phyloP scores from a whole-genome alignment of 2,113 vertebrate genomes.

The Neolamprologus hecqui region DNA sequence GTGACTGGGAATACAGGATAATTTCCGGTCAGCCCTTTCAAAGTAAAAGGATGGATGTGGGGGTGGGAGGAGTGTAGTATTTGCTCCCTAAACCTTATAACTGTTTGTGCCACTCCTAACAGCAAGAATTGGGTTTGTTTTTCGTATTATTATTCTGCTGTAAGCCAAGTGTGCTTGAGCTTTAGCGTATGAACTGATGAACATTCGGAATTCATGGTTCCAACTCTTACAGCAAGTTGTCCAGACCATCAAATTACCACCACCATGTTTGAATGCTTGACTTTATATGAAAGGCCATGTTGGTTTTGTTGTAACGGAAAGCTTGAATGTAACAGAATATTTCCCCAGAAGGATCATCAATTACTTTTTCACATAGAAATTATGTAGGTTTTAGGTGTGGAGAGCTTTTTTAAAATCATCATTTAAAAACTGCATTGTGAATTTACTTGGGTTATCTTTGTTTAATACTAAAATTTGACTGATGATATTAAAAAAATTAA shows the following conservation, averaged over 20 bases:
- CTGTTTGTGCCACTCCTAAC: background rate
- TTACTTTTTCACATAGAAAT: background rate
- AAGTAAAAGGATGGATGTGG: background rate
- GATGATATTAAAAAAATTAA: background rate
- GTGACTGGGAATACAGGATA: fast-evolving
- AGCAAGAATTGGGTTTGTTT: background rate
- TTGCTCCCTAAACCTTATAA: background rate
- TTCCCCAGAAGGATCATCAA: background rate
- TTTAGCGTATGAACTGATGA: background rate
- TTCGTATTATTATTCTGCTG: background rate
- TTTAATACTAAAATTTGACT: background rate
- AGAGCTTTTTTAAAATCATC: background rate
- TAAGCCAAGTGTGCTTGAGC: background rate
- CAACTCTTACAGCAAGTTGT: background rate
- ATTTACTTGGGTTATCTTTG: background rate
- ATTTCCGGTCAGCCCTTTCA: conserved; percentile 3
- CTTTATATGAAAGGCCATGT: background rate
- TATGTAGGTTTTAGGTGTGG: background rate
- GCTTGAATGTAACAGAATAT: background rate
- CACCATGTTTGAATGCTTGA: background rate
- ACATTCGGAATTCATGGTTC: background rate
- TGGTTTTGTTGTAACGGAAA: background rate
- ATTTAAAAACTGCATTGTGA: background rate
- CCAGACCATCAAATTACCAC: background rate
- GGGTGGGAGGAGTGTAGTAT: background rate